Evolutionary conservation across 2,888 invertebrate genomes (phyloP).

Genomic region (Amaurobius ferox): DNA sequence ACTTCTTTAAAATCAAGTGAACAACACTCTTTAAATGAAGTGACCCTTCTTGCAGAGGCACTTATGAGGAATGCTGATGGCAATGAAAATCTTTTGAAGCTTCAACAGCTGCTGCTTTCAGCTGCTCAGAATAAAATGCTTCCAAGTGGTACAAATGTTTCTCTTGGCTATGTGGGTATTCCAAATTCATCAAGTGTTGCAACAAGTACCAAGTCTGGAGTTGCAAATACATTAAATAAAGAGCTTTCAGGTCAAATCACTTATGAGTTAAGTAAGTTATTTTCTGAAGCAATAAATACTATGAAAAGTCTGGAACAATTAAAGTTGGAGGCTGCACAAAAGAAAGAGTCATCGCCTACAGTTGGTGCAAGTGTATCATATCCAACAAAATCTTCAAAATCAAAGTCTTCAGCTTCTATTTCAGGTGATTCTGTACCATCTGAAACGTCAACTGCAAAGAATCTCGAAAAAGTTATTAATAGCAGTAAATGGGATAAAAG

Average conservation of each 20-base stretch:
- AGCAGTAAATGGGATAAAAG: constrained; percentile 21
- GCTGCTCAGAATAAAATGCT: not conserved
- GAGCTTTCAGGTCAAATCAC: not conserved
- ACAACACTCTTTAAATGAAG: not conserved
- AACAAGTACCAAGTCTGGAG: not conserved
- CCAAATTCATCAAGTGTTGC: not conserved
- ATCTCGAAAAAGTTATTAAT: not conserved
- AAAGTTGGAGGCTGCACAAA: not conserved
- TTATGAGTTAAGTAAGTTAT: not conserved
- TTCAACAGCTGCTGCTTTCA: not conserved
- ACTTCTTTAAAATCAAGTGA: not conserved
- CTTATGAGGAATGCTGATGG: not conserved
- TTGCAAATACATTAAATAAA: not conserved
- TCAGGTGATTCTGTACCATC: no score
- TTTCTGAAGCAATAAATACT: not conserved
- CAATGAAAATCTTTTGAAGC: not conserved
- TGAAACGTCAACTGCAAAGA: not conserved
- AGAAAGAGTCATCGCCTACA: not conserved
- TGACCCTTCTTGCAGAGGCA: not conserved
- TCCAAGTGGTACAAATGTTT: not conserved
- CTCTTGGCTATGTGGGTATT: not conserved
- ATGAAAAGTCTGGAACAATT: not conserved
- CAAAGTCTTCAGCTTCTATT: not conserved
- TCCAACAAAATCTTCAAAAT: constrained; percentile 22
- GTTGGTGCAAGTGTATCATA: constrained; percentile 17